These are phyloP conservation scores for Parazoanthus darwini DNA, from an alignment of 92 coral and sea anemone species.

Conservation along the genomic window DNA sequence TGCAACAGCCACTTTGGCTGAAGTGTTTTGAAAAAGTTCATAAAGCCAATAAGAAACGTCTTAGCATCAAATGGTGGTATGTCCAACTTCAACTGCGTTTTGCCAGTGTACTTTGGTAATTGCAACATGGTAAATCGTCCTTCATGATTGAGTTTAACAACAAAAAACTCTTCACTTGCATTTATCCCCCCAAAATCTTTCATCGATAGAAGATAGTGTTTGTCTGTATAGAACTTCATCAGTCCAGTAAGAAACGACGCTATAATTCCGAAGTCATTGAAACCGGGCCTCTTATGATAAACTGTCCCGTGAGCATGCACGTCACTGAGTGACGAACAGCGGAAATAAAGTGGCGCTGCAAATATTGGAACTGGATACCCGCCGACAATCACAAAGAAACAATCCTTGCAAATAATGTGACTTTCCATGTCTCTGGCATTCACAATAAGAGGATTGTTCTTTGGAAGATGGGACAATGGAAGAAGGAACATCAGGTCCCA, in stretches of 20 bases:
- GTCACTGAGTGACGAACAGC: conserved; percentile 49
- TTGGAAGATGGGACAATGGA: conserved; percentile 68
- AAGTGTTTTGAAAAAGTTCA: conserved; percentile 63
- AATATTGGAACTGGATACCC: conserved; percentile 62
- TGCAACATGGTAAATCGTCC: conserved; percentile 47
- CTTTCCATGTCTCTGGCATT: conserved; percentile 65
- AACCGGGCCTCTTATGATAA: conserved; percentile 62
- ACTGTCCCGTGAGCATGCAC: conserved; percentile 47
- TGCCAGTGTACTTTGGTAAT: conserved; percentile 50
- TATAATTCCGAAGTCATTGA: conserved; percentile 44
- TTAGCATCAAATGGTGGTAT: conserved; percentile 58
- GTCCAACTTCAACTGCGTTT: conserved; percentile 27
- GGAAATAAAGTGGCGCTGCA: conserved; percentile 60
- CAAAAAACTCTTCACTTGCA: conserved; percentile 53
- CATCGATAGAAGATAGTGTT: conserved; percentile 53
- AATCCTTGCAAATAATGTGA: conserved; percentile 57
- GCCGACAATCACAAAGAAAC: conserved; percentile 64
- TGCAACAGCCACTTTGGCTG: conserved; percentile 60
- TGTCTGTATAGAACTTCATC: conserved; percentile 51
- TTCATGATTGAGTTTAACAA: conserved; percentile 50
- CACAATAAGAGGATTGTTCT: conserved; percentile 48
- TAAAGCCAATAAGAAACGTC: conserved; percentile 60
- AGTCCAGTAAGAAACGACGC: conserved; percentile 52
- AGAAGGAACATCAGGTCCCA: conserved; percentile 55
- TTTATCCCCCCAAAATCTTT: conserved; percentile 53